Conservation (phyloP, 1,140 invertebrate species). For the Penaeus chinensis region DNA sequence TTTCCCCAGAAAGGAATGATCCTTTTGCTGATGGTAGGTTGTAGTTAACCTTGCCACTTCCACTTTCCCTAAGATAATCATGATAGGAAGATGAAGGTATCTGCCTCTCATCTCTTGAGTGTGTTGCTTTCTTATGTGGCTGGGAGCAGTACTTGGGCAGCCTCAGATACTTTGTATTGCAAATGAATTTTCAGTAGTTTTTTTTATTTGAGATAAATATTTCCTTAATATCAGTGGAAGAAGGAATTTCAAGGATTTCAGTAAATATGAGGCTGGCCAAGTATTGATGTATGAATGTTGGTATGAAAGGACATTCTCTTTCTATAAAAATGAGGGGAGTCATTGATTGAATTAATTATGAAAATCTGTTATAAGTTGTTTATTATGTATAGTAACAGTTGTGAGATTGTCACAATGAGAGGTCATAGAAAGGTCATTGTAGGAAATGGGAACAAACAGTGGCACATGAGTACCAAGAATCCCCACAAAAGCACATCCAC, state of each 20-base stretch:
- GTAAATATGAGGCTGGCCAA: slow-evolving; percentile 19
- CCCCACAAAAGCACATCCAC: slow-evolving; percentile 8
- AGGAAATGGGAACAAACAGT: not conserved
- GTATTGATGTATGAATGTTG: slow-evolving; percentile 34
- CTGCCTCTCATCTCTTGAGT: slow-evolving; percentile 40
- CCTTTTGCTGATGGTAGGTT: slow-evolving; percentile 96
- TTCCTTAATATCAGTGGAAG: not conserved
- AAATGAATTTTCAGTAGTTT: too few relatives aligned
- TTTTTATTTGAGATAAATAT: not conserved
- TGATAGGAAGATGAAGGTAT: slow-evolving; percentile 33
- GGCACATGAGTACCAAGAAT: slow-evolving; percentile 18
- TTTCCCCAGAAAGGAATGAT: slow-evolving; percentile 96
- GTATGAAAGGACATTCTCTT: slow-evolving; percentile 44
- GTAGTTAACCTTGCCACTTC: slow-evolving; percentile 25
- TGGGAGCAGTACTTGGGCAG: slow-evolving; percentile 41
- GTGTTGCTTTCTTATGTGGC: slow-evolving; percentile 60
- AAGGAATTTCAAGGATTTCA: not conserved
- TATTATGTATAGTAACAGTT: slow-evolving; percentile 15
- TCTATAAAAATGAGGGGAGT: slow-evolving; percentile 20
- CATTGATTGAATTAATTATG: slow-evolving; percentile 9
- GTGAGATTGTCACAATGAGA: not conserved
- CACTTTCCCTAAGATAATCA: slow-evolving; percentile 21
- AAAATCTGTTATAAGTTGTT: slow-evolving; percentile 19
- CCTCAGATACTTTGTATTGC: not conserved
- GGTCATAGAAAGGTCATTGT: not conserved